phyloP scores from a whole-genome alignment of 2,113 vertebrate genomes.

The Hyla sarda region DNA sequence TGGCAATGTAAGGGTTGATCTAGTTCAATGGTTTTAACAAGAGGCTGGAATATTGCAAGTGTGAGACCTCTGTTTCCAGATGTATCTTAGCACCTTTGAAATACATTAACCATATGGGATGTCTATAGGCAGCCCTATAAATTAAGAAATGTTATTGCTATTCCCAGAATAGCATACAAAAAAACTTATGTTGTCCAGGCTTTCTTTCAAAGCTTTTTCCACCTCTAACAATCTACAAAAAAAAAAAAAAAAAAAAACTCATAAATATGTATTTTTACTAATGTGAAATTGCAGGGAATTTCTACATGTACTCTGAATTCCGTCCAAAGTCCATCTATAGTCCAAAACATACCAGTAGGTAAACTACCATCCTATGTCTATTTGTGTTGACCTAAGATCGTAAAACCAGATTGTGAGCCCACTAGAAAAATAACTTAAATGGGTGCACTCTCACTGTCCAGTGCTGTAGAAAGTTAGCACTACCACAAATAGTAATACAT shows the following conservation, averaged over 20 bases:
- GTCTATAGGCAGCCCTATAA: conserved; percentile 38
- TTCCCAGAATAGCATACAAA: conserved; percentile 19
- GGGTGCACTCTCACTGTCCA: too few relatives aligned
- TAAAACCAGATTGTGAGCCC: too few relatives aligned
- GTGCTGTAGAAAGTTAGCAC: too few relatives aligned
- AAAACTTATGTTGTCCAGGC: background rate
- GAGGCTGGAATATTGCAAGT: conserved; percentile 33
- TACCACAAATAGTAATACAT: too few relatives aligned
- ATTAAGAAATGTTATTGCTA: conserved; percentile 25
- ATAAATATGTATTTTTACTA: too few relatives aligned
- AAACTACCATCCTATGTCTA: too few relatives aligned
- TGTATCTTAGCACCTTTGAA: conserved; percentile 37
- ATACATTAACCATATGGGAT: conserved; percentile 45
- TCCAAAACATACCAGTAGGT: too few relatives aligned
- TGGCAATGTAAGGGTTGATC: background rate
- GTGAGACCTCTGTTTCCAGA: conserved; percentile 25
- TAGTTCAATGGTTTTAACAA: conserved; percentile 14
- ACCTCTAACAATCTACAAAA: background rate
- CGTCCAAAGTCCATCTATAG: too few relatives aligned
- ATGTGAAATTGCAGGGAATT: too few relatives aligned
- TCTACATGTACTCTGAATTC: too few relatives aligned
- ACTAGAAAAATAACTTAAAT: too few relatives aligned
- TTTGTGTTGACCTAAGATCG: too few relatives aligned
- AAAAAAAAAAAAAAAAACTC: background rate
- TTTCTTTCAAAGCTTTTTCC: background rate